A percentile compares a stretch with the other conserved stretches of the same genome.
phyloP scores from a whole-genome alignment of 2,888 invertebrate species.

The Priocnemis perturbator region DNA sequence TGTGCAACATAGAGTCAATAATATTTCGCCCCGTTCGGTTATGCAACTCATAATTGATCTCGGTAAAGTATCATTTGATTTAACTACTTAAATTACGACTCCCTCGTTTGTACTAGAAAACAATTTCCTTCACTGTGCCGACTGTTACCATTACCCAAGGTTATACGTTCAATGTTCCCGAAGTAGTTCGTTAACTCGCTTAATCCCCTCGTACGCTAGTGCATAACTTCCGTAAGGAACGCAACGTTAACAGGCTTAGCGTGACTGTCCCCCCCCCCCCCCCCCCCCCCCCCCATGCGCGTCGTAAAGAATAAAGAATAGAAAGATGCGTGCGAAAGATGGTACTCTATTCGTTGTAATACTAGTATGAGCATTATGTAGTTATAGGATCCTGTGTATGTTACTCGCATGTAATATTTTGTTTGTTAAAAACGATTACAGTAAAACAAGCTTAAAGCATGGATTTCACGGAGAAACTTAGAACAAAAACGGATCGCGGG shows the following conservation, averaged over 20 bases:
- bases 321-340: constrained; percentile 57
- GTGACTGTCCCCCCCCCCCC: constrained; percentile 20
- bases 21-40: constrained; percentile 17
- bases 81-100: constrained; percentile 45
- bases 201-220: constrained; percentile 38
- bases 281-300: too few species aligned
- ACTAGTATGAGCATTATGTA: constrained; percentile 72
- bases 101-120: constrained; percentile 47
- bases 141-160: constrained; percentile 15
- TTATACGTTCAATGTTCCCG: too few species aligned
- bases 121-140: constrained; percentile 12
- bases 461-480: constrained; percentile 47
- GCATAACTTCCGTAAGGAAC: constrained; percentile 32
- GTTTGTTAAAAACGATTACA: constrained; percentile 63
- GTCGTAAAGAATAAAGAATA: constrained; percentile 42
- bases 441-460: constrained; percentile 62
- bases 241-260: constrained; percentile 38
- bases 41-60: constrained; percentile 35
- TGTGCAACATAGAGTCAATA: background rate
- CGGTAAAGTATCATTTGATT: constrained; percentile 35
- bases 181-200: constrained; percentile 21
- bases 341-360: constrained; percentile 72
- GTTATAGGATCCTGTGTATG: constrained; percentile 64
- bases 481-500: constrained; percentile 20
- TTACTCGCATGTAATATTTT: constrained; percentile 58